These are phyloP conservation scores for Mormyrus iriodes DNA, from an alignment of 2,113 vertebrate species.

Conservation along the genomic window DNA sequence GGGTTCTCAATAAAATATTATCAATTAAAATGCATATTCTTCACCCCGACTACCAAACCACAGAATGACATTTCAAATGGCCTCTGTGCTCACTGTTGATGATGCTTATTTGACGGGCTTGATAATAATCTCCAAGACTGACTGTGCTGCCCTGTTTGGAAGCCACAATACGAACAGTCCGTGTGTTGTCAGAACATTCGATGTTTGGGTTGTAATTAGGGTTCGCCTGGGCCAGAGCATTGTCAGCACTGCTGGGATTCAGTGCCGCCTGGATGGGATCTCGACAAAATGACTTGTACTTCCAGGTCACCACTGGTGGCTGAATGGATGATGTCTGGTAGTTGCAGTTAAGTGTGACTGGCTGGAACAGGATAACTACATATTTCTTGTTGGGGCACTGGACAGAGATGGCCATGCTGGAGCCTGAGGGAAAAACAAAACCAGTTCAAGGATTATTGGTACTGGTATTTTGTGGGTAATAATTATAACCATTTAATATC, in stretches of 20 bases:
- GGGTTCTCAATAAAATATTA: neutral
- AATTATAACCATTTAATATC: neutral
- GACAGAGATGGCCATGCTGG: constrained; percentile 48
- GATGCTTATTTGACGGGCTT: constrained; percentile 76
- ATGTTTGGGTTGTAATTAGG: constrained; percentile 77
- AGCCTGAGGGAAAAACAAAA: constrained; percentile 40
- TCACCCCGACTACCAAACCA: neutral
- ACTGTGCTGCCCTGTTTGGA: constrained; percentile 68
- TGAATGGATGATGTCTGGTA: constrained; percentile 52
- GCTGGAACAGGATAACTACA: constrained; percentile 80
- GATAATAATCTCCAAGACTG: constrained; percentile 64
- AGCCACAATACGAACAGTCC: constrained; percentile 74
- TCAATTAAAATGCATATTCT: neutral
- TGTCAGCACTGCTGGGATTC: constrained; percentile 67
- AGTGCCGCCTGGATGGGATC: constrained; percentile 75
- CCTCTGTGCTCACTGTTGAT: constrained; percentile 55
- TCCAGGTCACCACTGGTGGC: constrained; percentile 69
- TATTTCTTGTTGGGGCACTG: constrained; percentile 52
- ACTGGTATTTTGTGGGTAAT: neutral
- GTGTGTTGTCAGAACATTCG: constrained; percentile 69
- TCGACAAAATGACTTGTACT: constrained; percentile 79
- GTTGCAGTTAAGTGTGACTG: constrained; percentile 68
- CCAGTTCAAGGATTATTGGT: neutral
- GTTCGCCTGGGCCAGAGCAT: constrained; percentile 64
- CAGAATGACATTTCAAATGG: neutral